Evolutionary conservation across 2,888 invertebrate species (phyloP).

Genomic region (Drosophila fungiperda): DNA sequence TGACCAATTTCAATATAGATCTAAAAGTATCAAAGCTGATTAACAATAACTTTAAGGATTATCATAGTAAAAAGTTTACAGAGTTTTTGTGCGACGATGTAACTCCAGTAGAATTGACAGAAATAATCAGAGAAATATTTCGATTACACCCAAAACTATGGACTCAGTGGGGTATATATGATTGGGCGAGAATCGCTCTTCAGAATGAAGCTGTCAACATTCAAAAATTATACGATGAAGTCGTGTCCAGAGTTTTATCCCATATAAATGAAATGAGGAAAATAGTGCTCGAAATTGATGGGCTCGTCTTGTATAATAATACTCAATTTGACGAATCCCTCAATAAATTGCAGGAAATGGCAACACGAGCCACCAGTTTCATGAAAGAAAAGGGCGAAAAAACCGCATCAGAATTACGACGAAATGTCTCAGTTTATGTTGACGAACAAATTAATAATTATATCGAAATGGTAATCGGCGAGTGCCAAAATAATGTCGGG

Average conservation of each 20-base stretch:
- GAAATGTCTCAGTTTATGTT: background rate
- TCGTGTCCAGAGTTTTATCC: background rate
- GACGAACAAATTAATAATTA: background rate
- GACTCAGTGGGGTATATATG: conserved; percentile 5
- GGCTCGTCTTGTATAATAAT: background rate
- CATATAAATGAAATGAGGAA: background rate
- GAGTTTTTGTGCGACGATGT: background rate
- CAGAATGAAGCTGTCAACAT: background rate
- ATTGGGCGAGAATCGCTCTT: background rate
- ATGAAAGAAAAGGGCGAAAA: background rate
- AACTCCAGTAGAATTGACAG: background rate
- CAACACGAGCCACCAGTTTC: background rate
- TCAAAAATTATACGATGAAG: background rate
- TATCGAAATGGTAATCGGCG: background rate
- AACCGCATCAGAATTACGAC: background rate
- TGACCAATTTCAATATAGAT: background rate
- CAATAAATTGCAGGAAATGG: background rate
- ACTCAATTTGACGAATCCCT: background rate
- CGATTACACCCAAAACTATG: background rate
- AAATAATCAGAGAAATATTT: background rate
- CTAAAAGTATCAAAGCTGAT: background rate
- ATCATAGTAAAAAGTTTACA: conserved; percentile 1
- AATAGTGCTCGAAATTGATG: background rate
- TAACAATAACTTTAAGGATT: background rate
- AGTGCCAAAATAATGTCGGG: background rate